phyloP scores from a whole-genome alignment of 2,888 invertebrate species.

The Scotopteryx bipunctaria region DNA sequence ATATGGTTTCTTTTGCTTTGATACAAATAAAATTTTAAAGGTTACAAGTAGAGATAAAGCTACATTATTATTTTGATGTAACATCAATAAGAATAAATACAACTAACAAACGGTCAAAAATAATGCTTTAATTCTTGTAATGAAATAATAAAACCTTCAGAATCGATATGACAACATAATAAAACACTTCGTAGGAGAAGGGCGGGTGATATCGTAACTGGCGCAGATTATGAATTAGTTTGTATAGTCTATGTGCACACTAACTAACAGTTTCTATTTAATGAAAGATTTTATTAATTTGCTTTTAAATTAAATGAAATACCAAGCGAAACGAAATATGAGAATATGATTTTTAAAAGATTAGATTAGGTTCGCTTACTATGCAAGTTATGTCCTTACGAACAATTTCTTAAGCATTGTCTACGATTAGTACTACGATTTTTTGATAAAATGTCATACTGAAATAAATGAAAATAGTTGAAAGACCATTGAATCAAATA shows the following conservation, averaged over 20 bases:
- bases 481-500: constrained; percentile 1
- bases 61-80: too few species aligned
- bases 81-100: background rate
- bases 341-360: too few species aligned
- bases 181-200: constrained; percentile 76
- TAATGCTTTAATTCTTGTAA: constrained; percentile 4
- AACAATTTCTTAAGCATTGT: too few species aligned
- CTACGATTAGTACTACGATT: too few species aligned
- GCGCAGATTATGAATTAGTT: constrained; percentile 15
- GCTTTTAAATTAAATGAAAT: background rate
- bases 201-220: constrained; percentile 75
- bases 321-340: too few species aligned
- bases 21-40: too few species aligned
- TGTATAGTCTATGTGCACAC: constrained; percentile 5
- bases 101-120: too few species aligned
- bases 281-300: background rate
- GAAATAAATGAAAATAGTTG: background rate
- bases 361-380: too few species aligned
- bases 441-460: too few species aligned
- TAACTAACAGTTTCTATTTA: background rate
- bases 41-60: too few species aligned
- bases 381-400: too few species aligned
- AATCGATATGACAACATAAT: constrained; percentile 72
- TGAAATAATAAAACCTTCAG: constrained; percentile 60
- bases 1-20: too few species aligned